A percentile compares a stretch with the other conserved stretches of the same genome.
phyloP scores from a whole-genome alignment of 2,888 invertebrate genomes.

The Trissonchulus sp. region DNA sequence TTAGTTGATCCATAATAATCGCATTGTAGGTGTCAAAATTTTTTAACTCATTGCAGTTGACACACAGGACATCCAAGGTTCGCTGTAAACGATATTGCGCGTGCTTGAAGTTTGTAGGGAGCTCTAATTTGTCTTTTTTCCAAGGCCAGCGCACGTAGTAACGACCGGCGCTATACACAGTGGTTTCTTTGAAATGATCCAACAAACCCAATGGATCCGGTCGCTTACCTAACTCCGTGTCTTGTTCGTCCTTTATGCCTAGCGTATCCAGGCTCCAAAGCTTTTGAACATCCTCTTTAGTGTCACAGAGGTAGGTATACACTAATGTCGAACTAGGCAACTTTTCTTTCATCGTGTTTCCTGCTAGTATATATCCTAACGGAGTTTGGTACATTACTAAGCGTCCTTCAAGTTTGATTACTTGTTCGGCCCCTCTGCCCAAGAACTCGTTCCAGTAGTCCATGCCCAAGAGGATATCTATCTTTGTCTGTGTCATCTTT shows the following conservation, averaged over 20 bases:
- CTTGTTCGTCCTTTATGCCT: not conserved
- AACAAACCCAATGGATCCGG: too few relatives aligned
- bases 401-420: not conserved
- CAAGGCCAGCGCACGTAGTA: constrained; percentile 21
- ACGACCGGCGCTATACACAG: not conserved
- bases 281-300: not conserved
- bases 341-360: not conserved
- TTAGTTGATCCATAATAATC: constrained; percentile 23
- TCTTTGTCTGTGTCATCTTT: not conserved
- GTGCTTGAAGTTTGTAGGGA: constrained; percentile 13
- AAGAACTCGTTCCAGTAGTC: not conserved
- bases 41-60: not conserved
- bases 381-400: not conserved
- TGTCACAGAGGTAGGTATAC: not conserved
- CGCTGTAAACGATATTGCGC: constrained; percentile 13
- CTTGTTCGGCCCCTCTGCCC: not conserved
- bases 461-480: not conserved
- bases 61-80: not conserved
- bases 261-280: constrained; percentile 22
- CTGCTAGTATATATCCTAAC: not conserved
- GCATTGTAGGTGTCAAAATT: not conserved
- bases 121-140: constrained; percentile 4
- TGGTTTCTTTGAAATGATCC: not conserved
- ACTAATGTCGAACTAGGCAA: not conserved
- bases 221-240: not conserved